phyloP scores from a whole-genome alignment of 2,113 vertebrate species.

The Lampris incognitus region DNA sequence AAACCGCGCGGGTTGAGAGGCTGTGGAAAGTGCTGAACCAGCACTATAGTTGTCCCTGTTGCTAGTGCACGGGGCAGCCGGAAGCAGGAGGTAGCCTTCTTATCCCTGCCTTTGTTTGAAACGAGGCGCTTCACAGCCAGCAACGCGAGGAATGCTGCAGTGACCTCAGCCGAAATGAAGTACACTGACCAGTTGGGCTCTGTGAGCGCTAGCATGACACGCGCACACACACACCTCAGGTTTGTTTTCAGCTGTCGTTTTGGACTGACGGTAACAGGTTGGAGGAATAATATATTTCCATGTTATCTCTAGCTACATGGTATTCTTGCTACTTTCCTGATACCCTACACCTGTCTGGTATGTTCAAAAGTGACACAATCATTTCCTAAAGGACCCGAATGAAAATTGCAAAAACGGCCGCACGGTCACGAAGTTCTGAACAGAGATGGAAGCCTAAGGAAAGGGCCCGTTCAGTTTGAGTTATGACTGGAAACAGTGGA shows the following conservation, averaged over 20 bases:
- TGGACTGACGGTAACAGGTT: too few relatives aligned
- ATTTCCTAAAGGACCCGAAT: too few relatives aligned
- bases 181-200: constrained; percentile 7
- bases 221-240: constrained; percentile 19
- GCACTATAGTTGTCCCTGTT: constrained; percentile 53
- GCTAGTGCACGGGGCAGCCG: constrained; percentile 32
- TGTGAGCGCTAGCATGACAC: background rate
- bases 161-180: constrained; percentile 42
- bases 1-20: constrained; percentile 30
- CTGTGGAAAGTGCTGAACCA: constrained; percentile 50
- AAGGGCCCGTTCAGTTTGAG: constrained; percentile 2
- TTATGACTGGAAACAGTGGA: background rate
- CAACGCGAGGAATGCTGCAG: constrained; percentile 54
- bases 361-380: too few relatives aligned
- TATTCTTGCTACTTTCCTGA: background rate
- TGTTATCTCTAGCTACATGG: background rate
- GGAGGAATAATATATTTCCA: too few relatives aligned
- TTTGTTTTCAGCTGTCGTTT: background rate
- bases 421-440: background rate
- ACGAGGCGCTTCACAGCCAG: constrained; percentile 16
- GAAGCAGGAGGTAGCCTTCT: constrained; percentile 47
- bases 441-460: background rate
- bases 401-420: background rate
- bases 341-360: background rate
- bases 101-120: constrained; percentile 64